Conservation (phyloP, 2,113 vertebrate genomes). For the Paramisgurnus dabryanus region DNA sequence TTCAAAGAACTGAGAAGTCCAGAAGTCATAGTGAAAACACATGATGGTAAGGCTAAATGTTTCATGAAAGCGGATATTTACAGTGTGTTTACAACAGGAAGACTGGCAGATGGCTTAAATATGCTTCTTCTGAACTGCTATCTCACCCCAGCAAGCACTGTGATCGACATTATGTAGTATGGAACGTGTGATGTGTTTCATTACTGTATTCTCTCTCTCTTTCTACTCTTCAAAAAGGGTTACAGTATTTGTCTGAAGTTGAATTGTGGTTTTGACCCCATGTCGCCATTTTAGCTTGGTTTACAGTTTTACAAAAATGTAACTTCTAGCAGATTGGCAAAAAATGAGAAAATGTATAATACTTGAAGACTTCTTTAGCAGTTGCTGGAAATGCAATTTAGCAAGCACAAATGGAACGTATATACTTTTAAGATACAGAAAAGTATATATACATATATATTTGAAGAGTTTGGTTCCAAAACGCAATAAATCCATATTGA, state of each 20-base stretch:
- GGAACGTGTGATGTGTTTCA: neutral
- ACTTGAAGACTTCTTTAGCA: no score
- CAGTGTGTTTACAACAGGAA: constrained; percentile 8
- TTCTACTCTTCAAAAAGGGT: neutral
- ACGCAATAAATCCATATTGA: no score
- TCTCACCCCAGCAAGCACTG: constrained; percentile 21
- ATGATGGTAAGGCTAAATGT: constrained; percentile 10
- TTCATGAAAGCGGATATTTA: constrained; percentile 32
- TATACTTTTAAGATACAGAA: no score
- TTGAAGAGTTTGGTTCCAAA: no score
- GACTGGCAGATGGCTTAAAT: constrained; percentile 49
- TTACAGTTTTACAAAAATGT: neutral
- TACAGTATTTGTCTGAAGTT: neutral
- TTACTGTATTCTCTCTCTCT: neutral
- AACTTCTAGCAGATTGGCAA: neutral
- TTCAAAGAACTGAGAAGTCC: neutral
- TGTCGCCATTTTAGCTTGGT: neutral
- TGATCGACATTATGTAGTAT: neutral
- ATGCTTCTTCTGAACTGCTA: constrained; percentile 49
- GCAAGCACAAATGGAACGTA: no score
- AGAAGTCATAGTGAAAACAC: constrained; percentile 1
- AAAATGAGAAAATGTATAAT: neutral
- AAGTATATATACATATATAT: no score
- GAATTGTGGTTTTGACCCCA: neutral
- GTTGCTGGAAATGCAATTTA: no score